Base-by-base conservation (phyloP, 2,113 vertebrate genomes). In the Petrocephalus zakoni region DNA sequence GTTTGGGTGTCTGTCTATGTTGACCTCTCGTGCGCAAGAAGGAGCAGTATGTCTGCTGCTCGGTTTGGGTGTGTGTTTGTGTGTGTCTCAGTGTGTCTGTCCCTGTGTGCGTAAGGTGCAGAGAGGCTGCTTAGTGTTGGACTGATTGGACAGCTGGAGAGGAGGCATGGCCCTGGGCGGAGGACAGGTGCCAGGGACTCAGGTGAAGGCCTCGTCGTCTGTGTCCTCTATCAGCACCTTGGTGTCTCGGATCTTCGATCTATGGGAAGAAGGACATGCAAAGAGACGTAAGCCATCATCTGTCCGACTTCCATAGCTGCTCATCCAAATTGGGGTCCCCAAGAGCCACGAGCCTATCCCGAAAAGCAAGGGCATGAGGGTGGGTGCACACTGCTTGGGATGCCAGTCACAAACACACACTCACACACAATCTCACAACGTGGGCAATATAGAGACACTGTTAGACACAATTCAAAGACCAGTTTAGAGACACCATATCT, bases 201-300 rank as follows among this genome's bases (percentile, higher is more conserved):
- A 99, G 96, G 97, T 97, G 96, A 97, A 98, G 87, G 94, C 96
- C 94, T 99, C 98, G 4, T 97, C 97, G 0, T 98, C 98, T 92
- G 97, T 99, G 95, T 99, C 98, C 92, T 99, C 98, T 93, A 99
- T 99, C 91, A 99, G 95, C 88, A 99, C 97, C 95, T 99, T 99
- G 51, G 97, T 98, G 94, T 99, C 98, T 92, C 95, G 95, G 89
- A 93, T 96, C 95, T 97, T 99, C 88, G 95, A 98, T 92, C 98
- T 99, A 90, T 11, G 81, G 10, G 34, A 88, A 87, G 78, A 88
- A 52, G 92, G 90, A 87, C 90, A 58, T 4, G 55, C 68, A 68
- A 72, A 61, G 64, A 21, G 2, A 87, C 22, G 34, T 49, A 88
- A 81, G 17, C 78, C 21, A 88, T 22, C 2, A 5, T 42, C 78